Base-by-base conservation (phyloP, 2,113 vertebrate genomes). In the Eulacestoma nigropectus region DNA sequence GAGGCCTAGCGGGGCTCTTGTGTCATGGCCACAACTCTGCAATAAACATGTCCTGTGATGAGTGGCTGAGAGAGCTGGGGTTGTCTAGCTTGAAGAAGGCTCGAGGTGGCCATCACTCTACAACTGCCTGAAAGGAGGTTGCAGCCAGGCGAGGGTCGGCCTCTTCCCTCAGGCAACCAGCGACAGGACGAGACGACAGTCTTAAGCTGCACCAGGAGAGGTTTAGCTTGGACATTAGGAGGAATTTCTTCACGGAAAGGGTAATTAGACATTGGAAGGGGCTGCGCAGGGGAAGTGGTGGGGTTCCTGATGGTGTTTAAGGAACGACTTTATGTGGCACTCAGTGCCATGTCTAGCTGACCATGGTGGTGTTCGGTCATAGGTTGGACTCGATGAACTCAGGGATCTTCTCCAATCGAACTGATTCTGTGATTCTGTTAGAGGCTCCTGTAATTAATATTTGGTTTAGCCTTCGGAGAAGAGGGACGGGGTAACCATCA, bases 1-100 rank as follows among this genome's bases (percentile, higher is more conserved):
- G 30, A 67, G 6, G 30, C 25, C 53, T 6, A 16, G 52, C 0
- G 0, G 13, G 35, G 30, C 12, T 47, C 33, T 18, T 2, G 0
- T 20, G 1, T 12, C 26, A 44, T 0, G 2, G 35, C 33, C 56
- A 6, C 60, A 26, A 6, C 18, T 29, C 77, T 1, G 10, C 16
- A 26, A n/a, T 6, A 6, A 30, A 17, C 11, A 26, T 8, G 39
- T 32, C 21, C 47, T 27, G 12, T 11, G 55, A 55, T 0, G 3
- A 75, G 69, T 0, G 4, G 53, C 46, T 67, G 33, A 14, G 20
- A 46, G 16, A 39, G 53, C 20, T 60, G 69, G 2, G 14, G 9
- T 5, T 41, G 62, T 59, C 53, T 22, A 22, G 20, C 30, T 39
- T 35, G 55, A n/a, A 62, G 29, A 5, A 7, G 30, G 21, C 20